Evolutionary conservation across 2,888 invertebrate species (phyloP).

Genomic region (Drosophila lutescens): DNA sequence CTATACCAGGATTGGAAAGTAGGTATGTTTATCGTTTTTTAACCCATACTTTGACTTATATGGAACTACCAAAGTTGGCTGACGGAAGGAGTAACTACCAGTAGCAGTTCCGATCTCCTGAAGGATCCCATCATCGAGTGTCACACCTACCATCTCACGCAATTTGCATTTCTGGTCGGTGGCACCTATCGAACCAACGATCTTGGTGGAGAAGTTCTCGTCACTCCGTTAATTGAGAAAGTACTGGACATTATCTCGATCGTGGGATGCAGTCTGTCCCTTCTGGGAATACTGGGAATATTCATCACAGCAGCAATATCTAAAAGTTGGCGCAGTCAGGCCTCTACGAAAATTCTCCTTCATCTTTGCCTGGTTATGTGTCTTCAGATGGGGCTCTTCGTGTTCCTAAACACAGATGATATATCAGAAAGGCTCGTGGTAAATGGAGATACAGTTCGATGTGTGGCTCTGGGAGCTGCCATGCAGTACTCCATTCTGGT

Average conservation of each 20-base stretch:
- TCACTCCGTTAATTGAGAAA: constrained; percentile 83
- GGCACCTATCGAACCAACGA: constrained; percentile 82
- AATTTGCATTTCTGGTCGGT: constrained; percentile 86
- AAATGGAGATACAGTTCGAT: constrained; percentile 73
- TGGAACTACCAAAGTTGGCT: constrained; percentile 88
- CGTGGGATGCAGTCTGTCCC: constrained; percentile 86
- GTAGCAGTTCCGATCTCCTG: constrained; percentile 41
- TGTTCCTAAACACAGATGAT: constrained; percentile 80
- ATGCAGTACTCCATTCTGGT: constrained; percentile 88
- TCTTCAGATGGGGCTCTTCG: constrained; percentile 85
- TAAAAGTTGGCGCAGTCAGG: constrained; percentile 87
- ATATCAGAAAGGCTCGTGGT: constrained; percentile 71
- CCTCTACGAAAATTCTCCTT: constrained; percentile 88
- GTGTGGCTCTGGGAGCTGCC: constrained; percentile 86
- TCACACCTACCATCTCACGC: constrained; percentile 87
- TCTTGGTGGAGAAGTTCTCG: constrained; percentile 72
- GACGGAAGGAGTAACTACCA: constrained; percentile 85
- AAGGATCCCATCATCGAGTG: constrained; percentile 83
- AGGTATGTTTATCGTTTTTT: constrained; percentile 26
- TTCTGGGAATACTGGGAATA: constrained; percentile 86
- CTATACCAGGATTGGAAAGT: constrained; percentile 86
- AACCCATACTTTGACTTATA: rapidly evolving
- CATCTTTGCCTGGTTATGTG: constrained; percentile 87
- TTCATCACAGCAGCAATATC: constrained; percentile 87
- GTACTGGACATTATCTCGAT: constrained; percentile 87